Evolutionary conservation across 2,113 vertebrate genomes (phyloP).

Genomic region (Potamarius usumacintae): DNA sequence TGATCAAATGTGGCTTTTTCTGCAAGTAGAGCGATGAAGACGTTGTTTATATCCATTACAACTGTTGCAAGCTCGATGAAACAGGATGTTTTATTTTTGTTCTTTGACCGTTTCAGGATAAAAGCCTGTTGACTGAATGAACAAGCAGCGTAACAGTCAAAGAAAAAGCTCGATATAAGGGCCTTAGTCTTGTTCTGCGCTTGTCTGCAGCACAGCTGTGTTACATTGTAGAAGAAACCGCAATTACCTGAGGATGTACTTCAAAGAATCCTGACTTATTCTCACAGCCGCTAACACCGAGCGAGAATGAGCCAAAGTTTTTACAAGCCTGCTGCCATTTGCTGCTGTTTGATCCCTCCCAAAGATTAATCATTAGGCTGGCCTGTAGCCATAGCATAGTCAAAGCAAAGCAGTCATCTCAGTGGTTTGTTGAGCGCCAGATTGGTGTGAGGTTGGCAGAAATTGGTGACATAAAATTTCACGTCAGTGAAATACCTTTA

Average conservation of each 20-base stretch:
- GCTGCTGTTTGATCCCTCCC: slow-evolving; percentile 36
- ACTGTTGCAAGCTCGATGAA: not conserved
- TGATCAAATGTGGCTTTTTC: not conserved
- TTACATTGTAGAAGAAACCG: slow-evolving; percentile 31
- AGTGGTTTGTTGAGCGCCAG: not conserved
- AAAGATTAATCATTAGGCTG: slow-evolving; percentile 27
- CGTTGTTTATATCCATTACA: not conserved
- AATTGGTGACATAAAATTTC: not conserved
- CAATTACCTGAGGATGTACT: slow-evolving; percentile 41
- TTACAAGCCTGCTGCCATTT: slow-evolving; percentile 9
- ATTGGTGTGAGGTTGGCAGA: not conserved
- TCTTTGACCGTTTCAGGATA: not conserved
- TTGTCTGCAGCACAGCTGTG: slow-evolving; percentile 27
- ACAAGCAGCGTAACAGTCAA: not conserved
- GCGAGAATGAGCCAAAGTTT: not conserved
- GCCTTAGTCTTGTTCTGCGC: not conserved
- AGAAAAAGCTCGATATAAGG: not conserved
- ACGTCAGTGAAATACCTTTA: not conserved
- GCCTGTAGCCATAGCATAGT: slow-evolving; percentile 7
- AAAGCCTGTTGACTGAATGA: not conserved
- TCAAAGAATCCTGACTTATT: slow-evolving; percentile 16
- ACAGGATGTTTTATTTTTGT: slow-evolving; percentile 7
- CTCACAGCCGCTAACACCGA: slow-evolving; percentile 5
- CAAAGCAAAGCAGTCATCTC: not conserved
- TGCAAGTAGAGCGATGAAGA: not conserved